Conservation (phyloP, 2,888 invertebrate genomes). For the Drosophila atroscutellata region DNA sequence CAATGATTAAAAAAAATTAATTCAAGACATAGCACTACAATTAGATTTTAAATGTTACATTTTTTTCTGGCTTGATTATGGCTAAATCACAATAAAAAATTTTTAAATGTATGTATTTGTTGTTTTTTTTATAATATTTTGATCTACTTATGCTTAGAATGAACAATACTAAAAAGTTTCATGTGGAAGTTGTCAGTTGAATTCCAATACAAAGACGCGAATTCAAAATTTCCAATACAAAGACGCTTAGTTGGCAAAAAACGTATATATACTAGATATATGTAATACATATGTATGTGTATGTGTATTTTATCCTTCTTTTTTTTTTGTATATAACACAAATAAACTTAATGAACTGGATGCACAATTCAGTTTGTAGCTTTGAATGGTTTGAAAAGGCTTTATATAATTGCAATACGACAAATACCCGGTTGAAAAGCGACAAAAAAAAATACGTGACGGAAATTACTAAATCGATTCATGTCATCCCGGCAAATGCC, state of each 20-base stretch:
- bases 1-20: not conserved
- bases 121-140: conserved; percentile 8
- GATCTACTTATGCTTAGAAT: conserved; percentile 8
- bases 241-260: conserved; percentile 19
- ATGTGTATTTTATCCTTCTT: not conserved
- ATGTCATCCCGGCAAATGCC: conserved; percentile 36
- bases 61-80: conserved; percentile 28
- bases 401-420: conserved; percentile 30
- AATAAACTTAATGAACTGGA: conserved; percentile 6
- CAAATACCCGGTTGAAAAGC: conserved; percentile 28
- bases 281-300: not conserved
- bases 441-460: conserved; percentile 44
- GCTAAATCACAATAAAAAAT: conserved; percentile 58
- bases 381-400: conserved; percentile 6
- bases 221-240: conserved; percentile 11
- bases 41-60: conserved; percentile 21
- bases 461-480: conserved; percentile 71
- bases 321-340: conserved; percentile 18
- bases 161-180: conserved; percentile 39
- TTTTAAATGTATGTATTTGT: conserved; percentile 12
- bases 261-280: conserved; percentile 12
- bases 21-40: conserved; percentile 5
- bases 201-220: conserved; percentile 14
- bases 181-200: conserved; percentile 31
- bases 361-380: conserved; percentile 14